These are phyloP conservation scores for Calameuta filiformis DNA, from an alignment of 2,888 invertebrate species.

Conservation along the genomic window DNA sequence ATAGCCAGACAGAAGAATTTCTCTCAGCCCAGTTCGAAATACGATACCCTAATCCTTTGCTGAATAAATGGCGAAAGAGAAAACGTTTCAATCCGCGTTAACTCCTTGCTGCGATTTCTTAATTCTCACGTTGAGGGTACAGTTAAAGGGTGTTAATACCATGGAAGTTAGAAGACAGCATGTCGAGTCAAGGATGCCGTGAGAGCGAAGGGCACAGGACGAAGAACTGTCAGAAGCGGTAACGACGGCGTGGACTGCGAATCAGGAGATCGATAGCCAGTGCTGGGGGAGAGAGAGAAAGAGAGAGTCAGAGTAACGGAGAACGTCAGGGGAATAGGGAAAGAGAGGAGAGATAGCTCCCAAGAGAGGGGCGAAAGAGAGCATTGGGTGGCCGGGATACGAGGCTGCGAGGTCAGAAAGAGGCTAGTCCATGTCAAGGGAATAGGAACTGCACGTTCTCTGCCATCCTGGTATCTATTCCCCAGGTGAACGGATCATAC, in stretches of 20 bases:
- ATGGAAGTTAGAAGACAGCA: not conserved
- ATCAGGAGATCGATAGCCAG: conserved; percentile 22
- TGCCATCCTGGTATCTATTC: not conserved
- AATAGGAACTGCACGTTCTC: conserved; percentile 3
- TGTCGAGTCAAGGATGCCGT: conserved; percentile 9
- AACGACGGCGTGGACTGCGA: conserved; percentile 19
- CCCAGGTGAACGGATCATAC: conserved; percentile 6
- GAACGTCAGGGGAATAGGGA: conserved; percentile 8
- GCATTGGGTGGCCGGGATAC: not conserved
- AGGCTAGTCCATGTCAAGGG: not conserved
- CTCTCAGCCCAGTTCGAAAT: not conserved
- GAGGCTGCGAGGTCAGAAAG: conserved; percentile 2
- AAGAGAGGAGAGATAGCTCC: not conserved
- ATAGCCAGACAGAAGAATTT: not conserved
- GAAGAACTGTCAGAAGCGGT: conserved; percentile 20
- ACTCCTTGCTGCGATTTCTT: not conserved
- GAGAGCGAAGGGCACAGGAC: conserved; percentile 16
- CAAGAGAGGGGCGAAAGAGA: not conserved
- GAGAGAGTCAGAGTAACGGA: conserved; percentile 13
- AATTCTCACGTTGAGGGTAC: not conserved
- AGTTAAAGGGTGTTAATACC: not conserved
- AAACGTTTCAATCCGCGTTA: not conserved
- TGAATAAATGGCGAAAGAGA: not conserved
- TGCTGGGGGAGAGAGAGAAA: conserved; percentile 11
- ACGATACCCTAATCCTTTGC: not conserved